Evolutionary conservation across 2,113 vertebrate genomes (phyloP).

Genomic region (Pygathrix nemaeus): DNA sequence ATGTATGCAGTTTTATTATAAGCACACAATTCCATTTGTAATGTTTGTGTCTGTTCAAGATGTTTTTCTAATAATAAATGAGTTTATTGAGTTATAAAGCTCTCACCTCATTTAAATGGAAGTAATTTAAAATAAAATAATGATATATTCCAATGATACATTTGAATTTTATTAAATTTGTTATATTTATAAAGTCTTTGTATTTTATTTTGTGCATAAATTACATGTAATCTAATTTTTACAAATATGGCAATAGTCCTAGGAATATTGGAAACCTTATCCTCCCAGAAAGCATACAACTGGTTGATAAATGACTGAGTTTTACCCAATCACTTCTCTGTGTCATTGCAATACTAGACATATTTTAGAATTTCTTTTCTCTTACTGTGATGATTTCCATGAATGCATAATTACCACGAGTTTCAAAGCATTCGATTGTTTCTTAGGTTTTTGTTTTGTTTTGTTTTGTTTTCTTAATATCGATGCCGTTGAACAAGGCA

Average conservation of each 20-base stretch:
- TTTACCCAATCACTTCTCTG: not conserved
- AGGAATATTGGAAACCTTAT: too few species aligned
- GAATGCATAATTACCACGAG: too few species aligned
- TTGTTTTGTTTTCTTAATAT: not conserved
- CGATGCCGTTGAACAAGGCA: not conserved
- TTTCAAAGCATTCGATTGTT: not conserved
- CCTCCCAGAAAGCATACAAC: not conserved
- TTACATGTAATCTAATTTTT: not conserved
- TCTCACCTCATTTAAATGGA: not conserved
- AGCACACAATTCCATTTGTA: accelerated
- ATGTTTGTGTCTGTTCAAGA: not conserved
- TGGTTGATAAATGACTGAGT: not conserved
- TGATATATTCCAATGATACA: not conserved
- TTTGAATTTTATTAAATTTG: not conserved
- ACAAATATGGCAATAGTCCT: not conserved
- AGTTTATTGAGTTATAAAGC: not conserved
- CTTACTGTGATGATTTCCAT: not conserved
- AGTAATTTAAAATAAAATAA: not conserved
- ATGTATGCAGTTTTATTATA: not conserved
- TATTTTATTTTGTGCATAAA: slow-evolving; percentile 2
- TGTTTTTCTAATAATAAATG: not conserved
- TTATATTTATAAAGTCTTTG: not conserved
- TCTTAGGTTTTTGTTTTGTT: too few species aligned
- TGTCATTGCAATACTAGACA: not conserved
- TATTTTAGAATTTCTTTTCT: not conserved